Evolutionary conservation across 2,888 invertebrate species (phyloP).

Genomic region (Tiliacea citrago): DNA sequence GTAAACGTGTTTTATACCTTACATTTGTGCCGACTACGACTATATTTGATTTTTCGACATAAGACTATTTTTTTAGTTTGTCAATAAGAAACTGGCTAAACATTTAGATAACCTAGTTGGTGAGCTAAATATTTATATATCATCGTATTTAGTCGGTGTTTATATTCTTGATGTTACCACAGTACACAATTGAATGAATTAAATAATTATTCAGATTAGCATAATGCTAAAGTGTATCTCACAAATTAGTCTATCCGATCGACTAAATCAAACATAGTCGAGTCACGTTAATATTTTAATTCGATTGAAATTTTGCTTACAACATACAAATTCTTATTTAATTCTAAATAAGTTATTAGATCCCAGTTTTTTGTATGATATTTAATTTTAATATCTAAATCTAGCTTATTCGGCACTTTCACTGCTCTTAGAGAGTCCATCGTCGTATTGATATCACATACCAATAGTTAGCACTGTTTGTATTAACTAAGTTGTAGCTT

Average conservation of each 20-base stretch:
- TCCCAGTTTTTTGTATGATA: constrained; percentile 62
- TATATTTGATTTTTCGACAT: constrained; percentile 39
- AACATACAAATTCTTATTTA: constrained; percentile 38
- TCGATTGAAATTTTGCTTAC: constrained; percentile 50
- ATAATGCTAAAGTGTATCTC: background rate
- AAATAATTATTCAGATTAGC: background rate
- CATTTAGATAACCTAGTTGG: background rate
- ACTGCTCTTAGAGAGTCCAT: constrained; percentile 62
- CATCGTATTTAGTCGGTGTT: background rate
- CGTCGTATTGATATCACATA: constrained; percentile 63
- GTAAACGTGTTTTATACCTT: constrained; percentile 40
- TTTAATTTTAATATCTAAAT: constrained; percentile 52
- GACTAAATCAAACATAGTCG: constrained; percentile 51
- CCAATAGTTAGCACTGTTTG: constrained; percentile 44
- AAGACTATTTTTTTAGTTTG: background rate
- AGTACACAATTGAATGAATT: background rate
- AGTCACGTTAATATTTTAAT: constrained; percentile 42
- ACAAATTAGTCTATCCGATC: constrained; percentile 14
- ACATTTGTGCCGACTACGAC: constrained; percentile 44
- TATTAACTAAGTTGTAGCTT: constrained; percentile 11
- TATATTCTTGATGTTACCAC: background rate
- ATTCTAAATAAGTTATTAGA: constrained; percentile 46
- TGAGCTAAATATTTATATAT: no score
- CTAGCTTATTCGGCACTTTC: constrained; percentile 70
- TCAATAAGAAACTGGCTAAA: background rate